phyloP scores from a whole-genome alignment of 2,113 vertebrate genomes.

The Myanophis thanlyinensis region DNA sequence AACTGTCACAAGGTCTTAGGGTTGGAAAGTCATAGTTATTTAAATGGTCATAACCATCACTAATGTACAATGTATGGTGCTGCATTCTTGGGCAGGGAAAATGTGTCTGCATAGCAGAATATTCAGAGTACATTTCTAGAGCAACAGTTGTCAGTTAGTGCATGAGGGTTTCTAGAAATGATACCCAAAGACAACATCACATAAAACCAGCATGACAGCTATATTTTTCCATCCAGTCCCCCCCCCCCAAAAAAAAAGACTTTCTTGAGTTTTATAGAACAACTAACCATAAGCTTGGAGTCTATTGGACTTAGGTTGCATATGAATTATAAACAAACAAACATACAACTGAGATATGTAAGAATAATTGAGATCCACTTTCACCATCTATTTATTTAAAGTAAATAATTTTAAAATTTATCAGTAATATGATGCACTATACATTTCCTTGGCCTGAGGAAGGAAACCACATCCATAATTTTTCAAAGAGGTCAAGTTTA shows the following conservation, averaged over 20 bases:
- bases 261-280: background rate
- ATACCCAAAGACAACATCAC: background rate
- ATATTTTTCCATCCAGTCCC: background rate
- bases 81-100: background rate
- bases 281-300: background rate
- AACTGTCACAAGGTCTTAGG: background rate
- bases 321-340: background rate
- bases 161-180: background rate
- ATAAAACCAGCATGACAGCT: background rate
- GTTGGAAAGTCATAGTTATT: background rate
- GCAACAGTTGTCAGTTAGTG: background rate
- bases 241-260: too few relatives aligned
- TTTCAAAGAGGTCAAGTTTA: background rate
- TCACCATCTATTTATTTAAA: background rate
- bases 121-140: background rate
- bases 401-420: background rate
- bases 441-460: background rate
- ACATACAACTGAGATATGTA: background rate
- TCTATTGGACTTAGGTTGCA: background rate
- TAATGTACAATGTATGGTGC: background rate
- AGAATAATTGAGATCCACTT: background rate
- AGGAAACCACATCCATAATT: background rate
- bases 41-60: background rate
- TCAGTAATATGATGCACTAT: background rate
- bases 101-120: background rate